Conservation (phyloP, 2,113 vertebrate genomes). For the Bagarius yarrelli region DNA sequence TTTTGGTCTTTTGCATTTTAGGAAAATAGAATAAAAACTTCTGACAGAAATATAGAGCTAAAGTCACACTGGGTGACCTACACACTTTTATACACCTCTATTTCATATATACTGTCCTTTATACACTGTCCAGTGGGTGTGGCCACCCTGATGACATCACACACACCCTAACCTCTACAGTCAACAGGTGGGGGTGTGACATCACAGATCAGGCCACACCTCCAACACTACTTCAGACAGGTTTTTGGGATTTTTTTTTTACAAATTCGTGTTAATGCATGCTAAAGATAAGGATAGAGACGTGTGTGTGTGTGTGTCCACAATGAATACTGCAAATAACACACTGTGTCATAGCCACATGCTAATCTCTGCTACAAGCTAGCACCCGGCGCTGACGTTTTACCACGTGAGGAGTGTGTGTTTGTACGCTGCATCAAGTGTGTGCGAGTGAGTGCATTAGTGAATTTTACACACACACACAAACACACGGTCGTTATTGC, state of each 20-base stretch:
- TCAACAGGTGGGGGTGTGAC: neutral
- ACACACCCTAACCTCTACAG: neutral
- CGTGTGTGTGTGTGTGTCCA: constrained; percentile 1
- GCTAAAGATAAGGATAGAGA: neutral
- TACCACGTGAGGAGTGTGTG: neutral
- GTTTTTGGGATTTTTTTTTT: constrained; percentile 26
- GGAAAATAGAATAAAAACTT: constrained; percentile 99
- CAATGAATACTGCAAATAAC: constrained; percentile 23
- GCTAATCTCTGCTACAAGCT: constrained; percentile 9
- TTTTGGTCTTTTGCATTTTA: constrained; percentile 76
- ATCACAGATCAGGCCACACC: neutral
- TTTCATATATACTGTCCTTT: constrained; percentile 57
- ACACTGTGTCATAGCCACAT: neutral
- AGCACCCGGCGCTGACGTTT: neutral
- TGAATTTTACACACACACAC: constrained; percentile 1
- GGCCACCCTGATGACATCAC: constrained; percentile 49
- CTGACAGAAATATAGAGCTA: constrained; percentile 87
- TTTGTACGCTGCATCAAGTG: neutral
- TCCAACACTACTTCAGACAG: neutral
- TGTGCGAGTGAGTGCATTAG: neutral
- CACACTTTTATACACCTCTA: constrained; percentile 61
- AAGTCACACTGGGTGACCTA: constrained; percentile 73
- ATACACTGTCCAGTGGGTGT: constrained; percentile 46
- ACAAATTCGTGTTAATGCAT: constrained; percentile 66
- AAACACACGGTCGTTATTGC: constrained; percentile 58